Percentiles rank a stretch among this genome's conserved stretches.
These are phyloP conservation scores for Drosophila kurseongensis DNA, from an alignment of 1,140 invertebrate species.

Conservation along the genomic window DNA sequence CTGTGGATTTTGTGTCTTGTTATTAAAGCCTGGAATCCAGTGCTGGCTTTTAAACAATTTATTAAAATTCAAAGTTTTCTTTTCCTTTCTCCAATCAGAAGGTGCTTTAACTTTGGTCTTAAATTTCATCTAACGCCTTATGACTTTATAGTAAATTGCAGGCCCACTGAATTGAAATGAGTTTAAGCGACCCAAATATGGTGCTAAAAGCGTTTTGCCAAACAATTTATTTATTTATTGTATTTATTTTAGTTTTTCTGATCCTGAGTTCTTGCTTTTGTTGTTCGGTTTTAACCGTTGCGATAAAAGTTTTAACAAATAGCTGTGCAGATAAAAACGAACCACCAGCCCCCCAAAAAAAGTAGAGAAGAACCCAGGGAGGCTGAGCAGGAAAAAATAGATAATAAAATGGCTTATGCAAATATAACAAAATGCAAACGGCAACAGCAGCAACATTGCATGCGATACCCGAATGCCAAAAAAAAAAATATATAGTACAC, in stretches of 20 bases:
- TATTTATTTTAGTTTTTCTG: conserved; percentile 50
- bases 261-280: conserved; percentile 45
- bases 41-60: too few species aligned
- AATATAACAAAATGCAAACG: conserved; percentile 64
- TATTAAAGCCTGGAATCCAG: too few species aligned
- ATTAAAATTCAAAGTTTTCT: not conserved
- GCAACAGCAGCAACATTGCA: conserved; percentile 34
- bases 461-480: conserved; percentile 5
- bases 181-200: conserved; percentile 51
- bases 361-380: conserved; percentile 13
- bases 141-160: conserved; percentile 11
- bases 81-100: not conserved
- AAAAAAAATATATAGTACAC: not conserved
- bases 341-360: conserved; percentile 19
- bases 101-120: not conserved
- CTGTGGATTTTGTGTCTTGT: too few species aligned
- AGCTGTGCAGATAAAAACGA: conserved; percentile 71
- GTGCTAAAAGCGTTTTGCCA: conserved; percentile 65
- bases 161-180: conserved; percentile 7
- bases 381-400: conserved; percentile 44
- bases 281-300: conserved; percentile 63
- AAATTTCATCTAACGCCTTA: not conserved
- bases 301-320: conserved; percentile 83
- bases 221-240: conserved; percentile 69
- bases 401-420: conserved; percentile 81